Conservation (phyloP, 2,888 invertebrate genomes). For the Amblyteles armatorius region DNA sequence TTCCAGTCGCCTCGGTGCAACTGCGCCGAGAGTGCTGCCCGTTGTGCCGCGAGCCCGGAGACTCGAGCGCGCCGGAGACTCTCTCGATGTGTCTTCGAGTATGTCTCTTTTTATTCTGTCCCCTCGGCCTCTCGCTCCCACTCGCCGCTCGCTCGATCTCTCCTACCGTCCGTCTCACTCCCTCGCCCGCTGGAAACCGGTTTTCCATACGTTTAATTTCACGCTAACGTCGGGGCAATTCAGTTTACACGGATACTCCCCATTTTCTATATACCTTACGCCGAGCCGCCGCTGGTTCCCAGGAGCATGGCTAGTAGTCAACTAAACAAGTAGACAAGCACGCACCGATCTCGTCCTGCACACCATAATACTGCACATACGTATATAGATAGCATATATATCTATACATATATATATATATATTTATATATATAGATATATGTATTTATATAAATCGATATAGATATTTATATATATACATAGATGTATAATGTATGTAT, state of each 20-base stretch:
- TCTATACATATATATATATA: neutral
- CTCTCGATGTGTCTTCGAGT: constrained; percentile 46
- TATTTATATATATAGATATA: neutral
- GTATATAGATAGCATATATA: neutral
- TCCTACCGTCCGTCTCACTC: constrained; percentile 54
- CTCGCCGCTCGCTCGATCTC: constrained; percentile 53
- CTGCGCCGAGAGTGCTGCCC: constrained; percentile 12
- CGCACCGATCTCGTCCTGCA: constrained; percentile 10
- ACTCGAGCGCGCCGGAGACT: constrained; percentile 58
- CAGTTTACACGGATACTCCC: constrained; percentile 82
- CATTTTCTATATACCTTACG: constrained; percentile 68
- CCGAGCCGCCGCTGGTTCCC: constrained; percentile 53
- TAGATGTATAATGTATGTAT: neutral
- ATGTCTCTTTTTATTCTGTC: constrained; percentile 58
- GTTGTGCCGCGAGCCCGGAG: constrained; percentile 50
- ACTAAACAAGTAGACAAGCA: constrained; percentile 22
- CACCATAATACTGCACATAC: neutral
- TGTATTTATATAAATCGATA: neutral
- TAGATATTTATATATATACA: neutral
- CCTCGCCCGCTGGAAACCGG: constrained; percentile 76
- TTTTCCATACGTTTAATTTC: constrained; percentile 83
- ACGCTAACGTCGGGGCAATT: constrained; percentile 83
- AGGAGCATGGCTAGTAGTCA: constrained; percentile 28
- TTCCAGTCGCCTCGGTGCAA: constrained; percentile 60
- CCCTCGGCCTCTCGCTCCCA: constrained; percentile 53